Evolutionary conservation across 1,140 invertebrate species (phyloP).

Genomic region (Macrotrachela quadricornifera): DNA sequence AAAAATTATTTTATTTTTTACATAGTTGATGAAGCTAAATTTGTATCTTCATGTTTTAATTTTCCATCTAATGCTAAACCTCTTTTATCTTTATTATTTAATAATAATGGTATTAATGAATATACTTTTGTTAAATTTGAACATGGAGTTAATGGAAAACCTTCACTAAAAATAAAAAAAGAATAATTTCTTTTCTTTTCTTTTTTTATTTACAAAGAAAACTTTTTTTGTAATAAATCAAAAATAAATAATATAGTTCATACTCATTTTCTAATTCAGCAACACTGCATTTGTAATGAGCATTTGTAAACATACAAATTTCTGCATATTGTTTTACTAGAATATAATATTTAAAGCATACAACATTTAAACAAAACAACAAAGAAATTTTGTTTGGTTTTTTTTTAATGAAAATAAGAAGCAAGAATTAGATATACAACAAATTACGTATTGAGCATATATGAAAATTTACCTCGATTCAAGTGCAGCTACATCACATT

Average conservation of each 20-base stretch:
- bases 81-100: constrained; percentile 96
- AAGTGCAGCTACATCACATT: constrained; percentile 89
- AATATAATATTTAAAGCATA: neutral
- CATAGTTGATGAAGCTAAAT: constrained; percentile 91
- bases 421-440: neutral
- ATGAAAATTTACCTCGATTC: constrained; percentile 88
- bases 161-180: constrained; percentile 46
- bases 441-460: neutral
- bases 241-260: constrained; percentile 32
- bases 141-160: constrained; percentile 71
- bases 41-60: constrained; percentile 97
- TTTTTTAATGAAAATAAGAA: too few relatives aligned
- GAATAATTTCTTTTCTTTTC: neutral
- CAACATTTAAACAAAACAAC: too few relatives aligned
- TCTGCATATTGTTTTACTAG: constrained; percentile 87
- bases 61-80: constrained; percentile 91
- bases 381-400: too few relatives aligned
- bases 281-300: constrained; percentile 94
- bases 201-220: constrained; percentile 2
- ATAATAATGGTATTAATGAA: constrained; percentile 69
- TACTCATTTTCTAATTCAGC: constrained; percentile 94
- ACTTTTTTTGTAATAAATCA: constrained; percentile 9
- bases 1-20: constrained; percentile 35
- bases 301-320: constrained; percentile 93
- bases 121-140: constrained; percentile 82